Evolutionary conservation across 2,113 vertebrate genomes (phyloP).

Genomic region (Catagonus wagneri): DNA sequence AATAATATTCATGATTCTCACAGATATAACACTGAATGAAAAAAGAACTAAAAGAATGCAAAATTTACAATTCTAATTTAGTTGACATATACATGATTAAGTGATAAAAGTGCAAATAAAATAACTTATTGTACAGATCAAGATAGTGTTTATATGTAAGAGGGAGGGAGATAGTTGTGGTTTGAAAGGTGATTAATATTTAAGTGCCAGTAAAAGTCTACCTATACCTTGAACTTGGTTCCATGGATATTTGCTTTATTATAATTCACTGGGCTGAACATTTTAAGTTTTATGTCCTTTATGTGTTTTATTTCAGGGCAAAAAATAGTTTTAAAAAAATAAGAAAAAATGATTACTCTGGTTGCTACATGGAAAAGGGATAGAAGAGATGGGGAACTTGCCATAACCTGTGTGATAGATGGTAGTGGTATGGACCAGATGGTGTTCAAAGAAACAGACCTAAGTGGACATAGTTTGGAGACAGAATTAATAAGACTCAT

Average conservation of each 20-base stretch:
- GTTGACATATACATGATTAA: neutral
- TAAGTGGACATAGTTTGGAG: neutral
- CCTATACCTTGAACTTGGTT: neutral
- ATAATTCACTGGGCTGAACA: neutral
- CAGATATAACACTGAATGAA: neutral
- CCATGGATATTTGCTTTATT: neutral
- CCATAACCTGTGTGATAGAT: neutral
- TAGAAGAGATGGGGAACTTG: neutral
- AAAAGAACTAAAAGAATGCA: neutral
- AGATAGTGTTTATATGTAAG: neutral
- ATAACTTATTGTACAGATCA: neutral
- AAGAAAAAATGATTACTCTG: neutral
- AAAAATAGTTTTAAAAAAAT: neutral
- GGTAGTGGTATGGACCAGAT: neutral
- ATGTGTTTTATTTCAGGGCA: neutral
- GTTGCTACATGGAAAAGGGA: neutral
- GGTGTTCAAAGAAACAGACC: neutral
- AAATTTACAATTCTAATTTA: neutral
- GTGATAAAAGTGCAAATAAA: neutral
- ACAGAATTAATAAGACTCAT: neutral
- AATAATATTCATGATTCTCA: neutral
- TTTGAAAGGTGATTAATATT: neutral
- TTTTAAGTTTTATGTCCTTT: neutral
- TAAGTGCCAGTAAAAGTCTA: neutral
- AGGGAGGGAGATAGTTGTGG: neutral